phyloP scores from a whole-genome alignment of 2,113 vertebrate genomes.

The Dascyllus trimaculatus region DNA sequence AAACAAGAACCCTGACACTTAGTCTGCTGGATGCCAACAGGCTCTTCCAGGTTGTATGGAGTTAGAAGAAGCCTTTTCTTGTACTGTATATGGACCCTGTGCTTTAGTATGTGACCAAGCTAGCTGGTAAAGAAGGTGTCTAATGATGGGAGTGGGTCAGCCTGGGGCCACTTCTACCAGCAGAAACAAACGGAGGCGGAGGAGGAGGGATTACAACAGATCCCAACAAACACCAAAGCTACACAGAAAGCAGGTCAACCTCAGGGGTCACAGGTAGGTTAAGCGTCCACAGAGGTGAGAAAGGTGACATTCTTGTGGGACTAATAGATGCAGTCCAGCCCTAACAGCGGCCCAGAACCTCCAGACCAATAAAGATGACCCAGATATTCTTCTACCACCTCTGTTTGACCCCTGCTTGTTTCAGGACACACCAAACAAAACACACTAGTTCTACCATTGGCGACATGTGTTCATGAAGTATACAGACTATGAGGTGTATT shows the following conservation, averaged over 20 bases:
- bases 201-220: slow-evolving; percentile 24
- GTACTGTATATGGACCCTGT: too few species aligned
- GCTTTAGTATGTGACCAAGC: not conserved
- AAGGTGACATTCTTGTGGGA: slow-evolving; percentile 59
- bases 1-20: too few species aligned
- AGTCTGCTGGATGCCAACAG: too few species aligned
- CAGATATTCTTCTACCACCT: slow-evolving; percentile 1
- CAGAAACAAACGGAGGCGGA: slow-evolving; percentile 38
- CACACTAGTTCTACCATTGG: too few species aligned
- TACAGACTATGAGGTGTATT: too few species aligned
- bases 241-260: slow-evolving; percentile 32
- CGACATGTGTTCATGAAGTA: too few species aligned
- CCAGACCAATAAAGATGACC: slow-evolving; percentile 15
- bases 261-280: slow-evolving; percentile 52
- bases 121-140: slow-evolving; percentile 7
- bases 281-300: slow-evolving; percentile 56
- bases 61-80: too few species aligned
- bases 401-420: not conserved
- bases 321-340: slow-evolving; percentile 23
- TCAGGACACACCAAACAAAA: not conserved
- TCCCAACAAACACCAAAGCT: slow-evolving; percentile 30
- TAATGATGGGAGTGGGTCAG: slow-evolving; percentile 26
- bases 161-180: slow-evolving; percentile 40
- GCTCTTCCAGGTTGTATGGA: too few species aligned
- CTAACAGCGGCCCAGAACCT: not conserved